phyloP scores from a whole-genome alignment of 2,113 vertebrate species.

The Phalacrocorax pelagicus region DNA sequence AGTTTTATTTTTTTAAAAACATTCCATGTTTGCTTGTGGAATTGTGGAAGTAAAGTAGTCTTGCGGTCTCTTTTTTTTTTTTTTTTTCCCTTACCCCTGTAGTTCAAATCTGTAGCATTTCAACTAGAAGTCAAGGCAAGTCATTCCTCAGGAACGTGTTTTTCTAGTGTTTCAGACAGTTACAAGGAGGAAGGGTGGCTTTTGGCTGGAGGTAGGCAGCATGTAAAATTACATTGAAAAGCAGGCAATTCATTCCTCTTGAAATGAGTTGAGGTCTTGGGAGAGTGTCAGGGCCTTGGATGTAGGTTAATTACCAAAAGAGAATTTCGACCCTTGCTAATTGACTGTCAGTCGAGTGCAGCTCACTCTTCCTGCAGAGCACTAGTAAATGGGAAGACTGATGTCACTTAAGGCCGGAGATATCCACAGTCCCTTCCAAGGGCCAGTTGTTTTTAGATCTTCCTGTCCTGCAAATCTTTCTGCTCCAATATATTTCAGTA shows the following conservation, averaged over 20 bases:
- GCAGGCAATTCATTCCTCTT: neutral
- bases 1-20: neutral
- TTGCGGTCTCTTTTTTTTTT: neutral
- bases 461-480: neutral
- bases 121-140: neutral
- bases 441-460: neutral
- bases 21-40: neutral
- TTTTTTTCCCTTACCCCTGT: neutral
- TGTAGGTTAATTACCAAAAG: neutral
- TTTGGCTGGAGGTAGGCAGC: neutral
- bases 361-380: neutral
- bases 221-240: neutral
- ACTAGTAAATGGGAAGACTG: neutral
- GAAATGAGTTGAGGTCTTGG: neutral
- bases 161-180: neutral
- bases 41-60: neutral
- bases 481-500: neutral
- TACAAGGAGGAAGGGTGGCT: neutral
- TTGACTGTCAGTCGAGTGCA: neutral
- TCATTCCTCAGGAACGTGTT: neutral
- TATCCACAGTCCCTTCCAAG: neutral
- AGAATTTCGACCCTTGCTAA: neutral
- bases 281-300: accelerated
- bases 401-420: neutral
- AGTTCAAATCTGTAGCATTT: neutral